A percentile compares a stretch with the other conserved stretches of the same genome.
Evolutionary conservation across 2,113 vertebrate genomes (phyloP).

Genomic region (Pterophyllum scalare): DNA sequence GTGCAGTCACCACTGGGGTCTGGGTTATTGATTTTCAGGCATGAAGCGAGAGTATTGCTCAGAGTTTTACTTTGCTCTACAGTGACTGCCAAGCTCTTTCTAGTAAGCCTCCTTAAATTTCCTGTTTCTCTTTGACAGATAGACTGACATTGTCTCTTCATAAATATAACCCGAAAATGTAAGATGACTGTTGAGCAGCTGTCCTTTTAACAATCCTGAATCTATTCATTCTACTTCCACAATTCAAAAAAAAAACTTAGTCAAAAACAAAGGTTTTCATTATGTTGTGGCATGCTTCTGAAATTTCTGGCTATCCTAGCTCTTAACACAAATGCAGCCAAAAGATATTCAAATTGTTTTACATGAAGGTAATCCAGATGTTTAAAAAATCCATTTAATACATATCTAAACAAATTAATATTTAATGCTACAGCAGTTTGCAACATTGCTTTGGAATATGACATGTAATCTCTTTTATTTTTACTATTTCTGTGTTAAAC

Average conservation of each 20-base stretch:
- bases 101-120: constrained; percentile 39
- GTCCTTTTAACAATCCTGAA: not conserved
- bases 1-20: constrained; percentile 31
- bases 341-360: not conserved
- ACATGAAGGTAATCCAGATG: not conserved
- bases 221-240: constrained; percentile 1
- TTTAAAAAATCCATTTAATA: not conserved
- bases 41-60: constrained; percentile 57
- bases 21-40: constrained; percentile 67
- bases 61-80: constrained; percentile 50
- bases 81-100: constrained; percentile 47
- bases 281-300: not conserved
- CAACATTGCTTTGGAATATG: not conserved
- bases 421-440: not conserved
- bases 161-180: constrained; percentile 19
- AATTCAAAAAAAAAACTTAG: not conserved
- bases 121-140: constrained; percentile 28
- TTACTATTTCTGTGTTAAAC: too few species aligned
- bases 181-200: not conserved
- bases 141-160: constrained; percentile 30
- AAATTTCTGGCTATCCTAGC: not conserved
- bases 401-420: not conserved
- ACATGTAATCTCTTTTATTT: not conserved
- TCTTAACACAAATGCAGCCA: not conserved
- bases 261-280: constrained; percentile 2